A percentile compares a stretch with the other conserved stretches of the same genome.
Evolutionary conservation across 2,113 vertebrate genomes (phyloP).

Genomic region (Neopipo cinnamomea): DNA sequence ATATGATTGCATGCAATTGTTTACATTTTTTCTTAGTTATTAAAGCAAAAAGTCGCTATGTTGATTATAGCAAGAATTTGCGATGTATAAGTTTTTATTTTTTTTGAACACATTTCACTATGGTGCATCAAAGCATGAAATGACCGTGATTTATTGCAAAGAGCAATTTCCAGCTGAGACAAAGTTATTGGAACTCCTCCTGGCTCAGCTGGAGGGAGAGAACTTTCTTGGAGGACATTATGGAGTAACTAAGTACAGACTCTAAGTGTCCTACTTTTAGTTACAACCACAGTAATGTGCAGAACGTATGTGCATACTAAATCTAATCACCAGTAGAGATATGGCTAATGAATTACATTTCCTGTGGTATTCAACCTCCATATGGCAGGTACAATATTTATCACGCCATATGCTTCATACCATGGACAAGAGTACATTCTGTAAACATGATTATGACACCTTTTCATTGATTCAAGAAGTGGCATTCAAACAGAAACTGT

Average conservation of each 20-base stretch:
- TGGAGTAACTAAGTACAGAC: background rate
- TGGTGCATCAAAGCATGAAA: background rate
- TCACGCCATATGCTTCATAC: background rate
- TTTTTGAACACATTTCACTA: background rate
- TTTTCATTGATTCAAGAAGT: background rate
- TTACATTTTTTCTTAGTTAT: background rate
- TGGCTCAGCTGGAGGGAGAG: background rate
- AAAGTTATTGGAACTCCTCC: constrained; percentile 8
- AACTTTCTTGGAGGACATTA: background rate
- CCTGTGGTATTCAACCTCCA: background rate
- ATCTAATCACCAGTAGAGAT: background rate
- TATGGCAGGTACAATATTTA: constrained; percentile 6
- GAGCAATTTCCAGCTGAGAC: constrained; percentile 6
- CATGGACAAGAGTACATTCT: background rate
- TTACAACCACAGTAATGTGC: background rate
- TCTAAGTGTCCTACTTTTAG: background rate
- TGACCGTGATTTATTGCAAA: background rate
- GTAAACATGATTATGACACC: constrained; percentile 26
- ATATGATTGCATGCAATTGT: background rate
- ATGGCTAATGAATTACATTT: constrained; percentile 35
- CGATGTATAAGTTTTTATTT: background rate
- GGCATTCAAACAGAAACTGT: background rate
- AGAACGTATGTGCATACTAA: constrained; percentile 7
- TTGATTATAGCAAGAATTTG: background rate
- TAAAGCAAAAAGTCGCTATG: background rate